These are phyloP conservation scores for Pseudorasbora parva DNA, from an alignment of 2,113 vertebrate species.

Conservation along the genomic window DNA sequence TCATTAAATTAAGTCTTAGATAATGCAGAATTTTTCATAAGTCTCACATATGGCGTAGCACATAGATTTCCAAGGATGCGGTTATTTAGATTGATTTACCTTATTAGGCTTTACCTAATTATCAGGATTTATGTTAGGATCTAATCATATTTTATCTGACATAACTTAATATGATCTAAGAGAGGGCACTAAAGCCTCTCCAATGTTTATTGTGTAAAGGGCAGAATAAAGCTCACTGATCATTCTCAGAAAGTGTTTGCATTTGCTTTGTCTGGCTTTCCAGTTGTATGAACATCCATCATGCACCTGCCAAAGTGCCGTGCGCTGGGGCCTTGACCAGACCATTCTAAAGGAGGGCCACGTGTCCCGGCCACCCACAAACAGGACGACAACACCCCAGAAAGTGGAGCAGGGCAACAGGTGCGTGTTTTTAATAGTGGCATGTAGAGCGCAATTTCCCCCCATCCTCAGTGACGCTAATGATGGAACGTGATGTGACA, in stretches of 20 bases:
- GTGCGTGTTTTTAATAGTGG: constrained; percentile 66
- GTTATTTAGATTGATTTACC: background rate
- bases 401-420: constrained; percentile 65
- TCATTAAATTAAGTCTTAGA: background rate
- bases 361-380: constrained; percentile 66
- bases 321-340: constrained; percentile 53
- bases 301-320: constrained; percentile 71
- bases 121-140: background rate
- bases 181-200: background rate
- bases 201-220: background rate
- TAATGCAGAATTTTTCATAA: background rate
- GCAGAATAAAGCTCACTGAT: background rate
- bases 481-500: constrained; percentile 26
- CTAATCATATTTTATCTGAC: background rate
- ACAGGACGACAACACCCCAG: constrained; percentile 73
- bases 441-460: constrained; percentile 53
- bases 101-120: too few relatives aligned
- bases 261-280: constrained; percentile 68
- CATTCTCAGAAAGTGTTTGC: background rate
- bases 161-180: background rate
- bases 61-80: background rate
- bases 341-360: constrained; percentile 65
- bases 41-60: background rate
- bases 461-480: constrained; percentile 42
- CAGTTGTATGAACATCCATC: constrained; percentile 69